Conservation (phyloP, 2,113 vertebrate species). For the Zingel zingel region DNA sequence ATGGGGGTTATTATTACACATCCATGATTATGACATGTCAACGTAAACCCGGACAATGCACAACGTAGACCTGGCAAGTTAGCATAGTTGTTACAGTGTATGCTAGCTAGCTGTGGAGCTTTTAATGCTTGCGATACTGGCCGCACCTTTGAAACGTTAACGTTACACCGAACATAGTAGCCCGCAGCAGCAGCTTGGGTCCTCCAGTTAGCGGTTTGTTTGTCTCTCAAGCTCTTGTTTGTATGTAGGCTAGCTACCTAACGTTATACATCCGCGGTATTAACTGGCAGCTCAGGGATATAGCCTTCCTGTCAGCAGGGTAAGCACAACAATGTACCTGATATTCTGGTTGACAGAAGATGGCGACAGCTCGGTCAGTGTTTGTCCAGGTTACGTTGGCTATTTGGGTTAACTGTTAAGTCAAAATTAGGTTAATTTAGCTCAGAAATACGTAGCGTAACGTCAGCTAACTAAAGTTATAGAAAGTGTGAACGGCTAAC, state of each 20-base stretch:
- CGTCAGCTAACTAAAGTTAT: too few species aligned
- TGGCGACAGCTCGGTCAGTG: neutral
- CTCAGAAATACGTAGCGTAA: too few species aligned
- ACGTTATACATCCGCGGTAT: too few species aligned
- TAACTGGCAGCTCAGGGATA: neutral
- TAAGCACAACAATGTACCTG: neutral
- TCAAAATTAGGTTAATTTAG: too few species aligned
- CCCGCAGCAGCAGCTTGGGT: too few species aligned
- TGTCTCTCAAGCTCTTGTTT: neutral
- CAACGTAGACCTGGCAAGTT: neutral
- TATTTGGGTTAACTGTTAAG: accelerated
- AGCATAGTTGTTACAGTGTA: too few species aligned
- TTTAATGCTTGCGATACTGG: neutral
- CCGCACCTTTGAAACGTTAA: neutral
- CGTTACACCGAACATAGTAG: too few species aligned
- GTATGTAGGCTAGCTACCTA: neutral
- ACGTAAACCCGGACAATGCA: too few species aligned
- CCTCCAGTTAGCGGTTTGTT: too few species aligned
- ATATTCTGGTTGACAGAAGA: neutral
- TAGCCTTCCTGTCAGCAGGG: neutral
- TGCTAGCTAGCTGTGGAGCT: too few species aligned
- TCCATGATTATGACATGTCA: neutral
- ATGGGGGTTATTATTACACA: too few species aligned
- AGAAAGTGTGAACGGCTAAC: too few species aligned
- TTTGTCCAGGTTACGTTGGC: neutral